A percentile compares a stretch with the other conserved stretches of the same genome.
phyloP scores from a whole-genome alignment of 2,797 vertebrate genomes.

The Sus cebifrons region DNA sequence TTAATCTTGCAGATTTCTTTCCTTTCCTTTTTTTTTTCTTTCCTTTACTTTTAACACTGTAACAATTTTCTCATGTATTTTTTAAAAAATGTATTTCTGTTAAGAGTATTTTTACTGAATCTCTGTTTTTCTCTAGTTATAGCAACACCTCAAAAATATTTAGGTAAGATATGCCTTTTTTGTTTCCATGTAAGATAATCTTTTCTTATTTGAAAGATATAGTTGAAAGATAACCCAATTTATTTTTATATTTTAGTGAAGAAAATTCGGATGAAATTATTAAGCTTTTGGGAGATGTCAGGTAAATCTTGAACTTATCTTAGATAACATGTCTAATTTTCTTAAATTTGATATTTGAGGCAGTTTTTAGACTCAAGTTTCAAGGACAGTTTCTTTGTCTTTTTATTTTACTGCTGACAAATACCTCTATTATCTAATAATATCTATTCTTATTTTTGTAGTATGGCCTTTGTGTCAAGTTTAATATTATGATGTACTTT shows the following conservation, averaged over 20 bases:
- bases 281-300: conserved; percentile 98
- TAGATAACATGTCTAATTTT: conserved; percentile 31
- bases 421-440: not conserved
- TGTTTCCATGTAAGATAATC: conserved; percentile 26
- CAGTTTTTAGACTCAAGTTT: conserved; percentile 25
- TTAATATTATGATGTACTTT: not conserved
- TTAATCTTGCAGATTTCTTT: not conserved
- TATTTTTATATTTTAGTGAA: conserved; percentile 93
- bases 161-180: conserved; percentile 91
- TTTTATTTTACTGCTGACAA: conserved; percentile 6
- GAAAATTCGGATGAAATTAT: conserved; percentile 99
- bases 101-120: conserved; percentile 66
- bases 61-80: not conserved
- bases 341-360: conserved; percentile 38
- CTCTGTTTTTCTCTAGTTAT: conserved; percentile 92
- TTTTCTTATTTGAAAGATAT: conserved; percentile 57
- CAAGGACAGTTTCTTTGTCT: not conserved
- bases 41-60: conserved; percentile 11
- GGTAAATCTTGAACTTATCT: conserved; percentile 89
- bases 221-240: conserved; percentile 61
- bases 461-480: not conserved
- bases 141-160: conserved; percentile 98
- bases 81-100: conserved; percentile 36
- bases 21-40: not conserved
- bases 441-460: not conserved